These are phyloP conservation scores for Lophura nycthemera DNA, from an alignment of 2,113 vertebrate genomes.

Conservation along the genomic window DNA sequence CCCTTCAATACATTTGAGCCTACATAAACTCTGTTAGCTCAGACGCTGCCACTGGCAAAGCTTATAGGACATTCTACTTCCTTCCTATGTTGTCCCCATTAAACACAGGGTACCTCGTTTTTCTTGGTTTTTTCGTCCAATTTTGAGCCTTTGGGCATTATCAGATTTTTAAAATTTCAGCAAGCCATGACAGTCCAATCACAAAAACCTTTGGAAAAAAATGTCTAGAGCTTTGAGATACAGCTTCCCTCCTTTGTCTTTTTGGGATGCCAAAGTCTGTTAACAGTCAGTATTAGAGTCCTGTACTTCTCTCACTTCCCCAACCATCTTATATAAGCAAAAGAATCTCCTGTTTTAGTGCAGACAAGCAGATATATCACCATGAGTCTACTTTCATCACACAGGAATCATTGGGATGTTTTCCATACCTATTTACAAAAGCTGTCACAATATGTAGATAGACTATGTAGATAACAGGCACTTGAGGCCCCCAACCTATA, in stretches of 20 bases:
- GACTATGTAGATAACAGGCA: neutral
- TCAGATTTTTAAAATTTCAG: neutral
- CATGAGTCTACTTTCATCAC: neutral
- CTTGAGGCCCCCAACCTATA: neutral
- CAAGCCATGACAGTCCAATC: fast-evolving
- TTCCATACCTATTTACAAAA: neutral
- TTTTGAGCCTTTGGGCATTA: neutral
- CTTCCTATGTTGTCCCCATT: neutral
- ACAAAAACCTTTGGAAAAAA: neutral
- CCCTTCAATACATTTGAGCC: neutral
- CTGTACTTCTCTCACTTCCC: neutral
- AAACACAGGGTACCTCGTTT: neutral
- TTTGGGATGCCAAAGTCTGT: neutral
- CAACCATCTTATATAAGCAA: neutral
- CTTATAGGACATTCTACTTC: neutral
- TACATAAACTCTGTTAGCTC: neutral
- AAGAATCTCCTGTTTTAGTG: neutral
- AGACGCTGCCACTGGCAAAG: neutral
- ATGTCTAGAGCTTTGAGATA: neutral
- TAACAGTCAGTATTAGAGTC: neutral
- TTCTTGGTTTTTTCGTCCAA: neutral
- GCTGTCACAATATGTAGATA: neutral
- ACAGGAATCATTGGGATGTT: neutral
- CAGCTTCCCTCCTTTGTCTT: neutral
- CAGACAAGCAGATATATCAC: neutral